A percentile compares a stretch with the other conserved stretches of the same genome.
Conservation (phyloP, 2,113 vertebrate species). For the Corynorhinus townsendii region DNA sequence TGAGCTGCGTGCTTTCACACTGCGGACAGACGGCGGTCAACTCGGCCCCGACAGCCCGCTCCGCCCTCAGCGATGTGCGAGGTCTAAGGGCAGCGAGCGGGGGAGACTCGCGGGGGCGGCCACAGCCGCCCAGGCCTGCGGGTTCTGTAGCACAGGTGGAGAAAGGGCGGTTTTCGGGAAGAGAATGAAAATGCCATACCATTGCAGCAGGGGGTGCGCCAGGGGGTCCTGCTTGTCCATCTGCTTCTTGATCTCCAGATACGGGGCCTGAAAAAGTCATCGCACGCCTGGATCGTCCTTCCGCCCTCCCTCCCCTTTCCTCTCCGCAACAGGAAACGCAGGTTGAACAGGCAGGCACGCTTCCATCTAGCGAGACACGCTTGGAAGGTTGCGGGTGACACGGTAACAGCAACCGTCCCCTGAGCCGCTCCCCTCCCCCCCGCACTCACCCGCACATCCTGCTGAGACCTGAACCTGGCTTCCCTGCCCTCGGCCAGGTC, state of each 20-base stretch:
- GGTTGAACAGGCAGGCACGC: background rate
- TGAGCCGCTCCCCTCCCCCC: background rate
- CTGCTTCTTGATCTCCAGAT: constrained; percentile 95
- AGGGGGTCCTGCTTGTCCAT: constrained; percentile 94
- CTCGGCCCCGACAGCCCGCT: background rate
- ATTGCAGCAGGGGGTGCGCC: constrained; percentile 91
- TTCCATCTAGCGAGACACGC: constrained; percentile 27
- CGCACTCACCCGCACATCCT: background rate
- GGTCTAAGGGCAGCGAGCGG: constrained; percentile 54
- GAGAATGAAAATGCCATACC: constrained; percentile 77
- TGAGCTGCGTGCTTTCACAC: too few relatives aligned
- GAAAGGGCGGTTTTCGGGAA: background rate
- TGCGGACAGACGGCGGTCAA: background rate
- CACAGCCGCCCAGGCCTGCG: background rate
- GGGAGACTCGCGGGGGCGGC: constrained; percentile 3
- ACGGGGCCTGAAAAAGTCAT: constrained; percentile 86
- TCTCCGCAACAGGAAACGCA: constrained; percentile 50
- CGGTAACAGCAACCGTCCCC: background rate
- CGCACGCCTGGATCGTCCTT: constrained; percentile 39
- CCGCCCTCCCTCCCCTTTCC: background rate
- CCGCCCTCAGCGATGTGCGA: background rate
- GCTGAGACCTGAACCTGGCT: background rate
- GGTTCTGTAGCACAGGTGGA: background rate
- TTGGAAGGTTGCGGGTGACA: background rate
- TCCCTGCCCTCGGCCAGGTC: background rate